A percentile compares a stretch with the other conserved stretches of the same genome.
Evolutionary conservation across 1,140 invertebrate species (phyloP).

Genomic region (Epicauta chinensis): DNA sequence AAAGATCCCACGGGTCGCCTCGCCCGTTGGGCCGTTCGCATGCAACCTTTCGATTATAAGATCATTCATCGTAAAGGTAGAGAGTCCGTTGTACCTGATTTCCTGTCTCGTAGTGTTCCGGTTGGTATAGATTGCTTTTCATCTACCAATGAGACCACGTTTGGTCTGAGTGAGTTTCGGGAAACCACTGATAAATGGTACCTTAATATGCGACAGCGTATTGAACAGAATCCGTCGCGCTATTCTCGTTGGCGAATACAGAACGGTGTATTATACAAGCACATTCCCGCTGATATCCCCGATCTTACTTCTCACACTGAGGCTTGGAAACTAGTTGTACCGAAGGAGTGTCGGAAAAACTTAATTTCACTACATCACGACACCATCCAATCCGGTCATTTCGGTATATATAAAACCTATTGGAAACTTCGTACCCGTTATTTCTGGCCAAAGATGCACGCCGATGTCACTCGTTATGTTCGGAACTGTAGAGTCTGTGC

Average conservation of each 20-base stretch:
- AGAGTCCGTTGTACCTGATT: constrained; percentile 35
- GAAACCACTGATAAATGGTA: constrained; percentile 9
- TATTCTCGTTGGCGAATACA: constrained; percentile 1
- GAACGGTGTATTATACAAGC: constrained; percentile 7
- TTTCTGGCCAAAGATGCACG: constrained; percentile 34
- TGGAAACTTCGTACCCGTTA: constrained; percentile 15
- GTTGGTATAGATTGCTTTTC: too few relatives aligned
- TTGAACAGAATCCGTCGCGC: background rate
- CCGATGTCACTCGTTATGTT: constrained; percentile 28
- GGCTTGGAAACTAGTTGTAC: background rate
- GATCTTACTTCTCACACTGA: background rate
- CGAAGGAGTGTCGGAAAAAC: background rate
- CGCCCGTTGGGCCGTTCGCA: constrained; percentile 39
- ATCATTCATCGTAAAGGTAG: constrained; percentile 37
- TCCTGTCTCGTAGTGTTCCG: constrained; percentile 23
- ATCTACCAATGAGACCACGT: too few relatives aligned
- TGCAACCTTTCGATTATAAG: constrained; percentile 42
- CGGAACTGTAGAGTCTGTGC: constrained; percentile 29
- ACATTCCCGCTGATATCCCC: background rate
- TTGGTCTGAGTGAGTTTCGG: background rate
- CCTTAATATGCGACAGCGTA: background rate
- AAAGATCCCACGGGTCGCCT: constrained; percentile 41
- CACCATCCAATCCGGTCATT: constrained; percentile 17
- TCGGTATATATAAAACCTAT: constrained; percentile 32
- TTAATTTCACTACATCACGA: constrained; percentile 1